phyloP scores from a whole-genome alignment of 2,113 vertebrate genomes.

The Serilophus lunatus region DNA sequence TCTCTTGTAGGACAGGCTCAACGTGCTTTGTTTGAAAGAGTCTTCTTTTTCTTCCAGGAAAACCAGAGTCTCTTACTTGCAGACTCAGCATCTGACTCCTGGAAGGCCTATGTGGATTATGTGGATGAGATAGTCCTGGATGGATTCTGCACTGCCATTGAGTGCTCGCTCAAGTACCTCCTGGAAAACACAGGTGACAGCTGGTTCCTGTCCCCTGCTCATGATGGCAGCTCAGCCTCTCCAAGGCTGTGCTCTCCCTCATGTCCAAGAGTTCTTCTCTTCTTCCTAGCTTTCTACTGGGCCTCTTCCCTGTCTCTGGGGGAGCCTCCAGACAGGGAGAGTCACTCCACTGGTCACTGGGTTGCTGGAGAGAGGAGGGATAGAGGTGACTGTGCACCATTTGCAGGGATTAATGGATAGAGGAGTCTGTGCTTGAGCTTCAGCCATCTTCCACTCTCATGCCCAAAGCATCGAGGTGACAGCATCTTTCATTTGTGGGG shows the following conservation, averaged over 20 bases:
- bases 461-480: not conserved
- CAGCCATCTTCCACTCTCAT: not conserved
- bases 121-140: conserved; percentile 88
- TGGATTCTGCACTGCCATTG: conserved; percentile 85
- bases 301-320: not conserved
- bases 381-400: not conserved
- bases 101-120: conserved; percentile 86
- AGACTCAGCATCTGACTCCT: conserved; percentile 75
- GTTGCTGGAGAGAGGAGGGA: not conserved
- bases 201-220: not conserved
- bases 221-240: not conserved
- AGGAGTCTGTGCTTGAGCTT: not conserved
- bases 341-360: not conserved
- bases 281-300: not conserved
- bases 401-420: not conserved
- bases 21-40: not conserved
- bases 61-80: conserved; percentile 82
- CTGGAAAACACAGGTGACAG: conserved; percentile 87
- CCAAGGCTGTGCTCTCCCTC: not conserved
- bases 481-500: not conserved
- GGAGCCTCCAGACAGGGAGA: not conserved
- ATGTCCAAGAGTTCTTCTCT: not conserved
- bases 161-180: conserved; percentile 88
- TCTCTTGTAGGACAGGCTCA: not conserved
- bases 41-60: conserved; percentile 71